Conservation (phyloP, 30 jellyfish, hydroid and myxozoan species). For the Hydractinia echinata region DNA sequence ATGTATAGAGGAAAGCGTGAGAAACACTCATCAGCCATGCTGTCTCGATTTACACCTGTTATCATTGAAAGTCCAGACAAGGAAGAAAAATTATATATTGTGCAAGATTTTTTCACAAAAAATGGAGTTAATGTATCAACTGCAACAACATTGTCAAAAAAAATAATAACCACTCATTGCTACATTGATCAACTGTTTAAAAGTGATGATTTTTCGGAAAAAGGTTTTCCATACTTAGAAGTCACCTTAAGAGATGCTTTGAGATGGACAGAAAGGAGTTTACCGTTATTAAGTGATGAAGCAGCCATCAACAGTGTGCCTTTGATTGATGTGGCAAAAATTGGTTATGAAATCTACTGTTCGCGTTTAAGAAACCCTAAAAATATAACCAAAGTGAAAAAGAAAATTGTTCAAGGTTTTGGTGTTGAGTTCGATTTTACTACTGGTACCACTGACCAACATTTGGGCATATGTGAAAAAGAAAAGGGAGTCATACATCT, state of each 20-base stretch:
- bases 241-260: background rate
- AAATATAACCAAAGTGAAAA: no score
- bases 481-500: no score
- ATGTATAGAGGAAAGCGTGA: constrained; percentile 13
- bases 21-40: background rate
- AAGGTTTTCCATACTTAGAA: constrained; percentile 5
- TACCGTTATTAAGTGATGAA: background rate
- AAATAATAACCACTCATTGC: background rate
- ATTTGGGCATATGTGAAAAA: no score
- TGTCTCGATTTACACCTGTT: constrained; percentile 15
- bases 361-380: no score
- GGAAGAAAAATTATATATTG: background rate
- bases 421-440: no score
- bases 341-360: no score
- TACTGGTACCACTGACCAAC: no score
- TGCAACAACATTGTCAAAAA: background rate
- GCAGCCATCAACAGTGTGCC: no score
- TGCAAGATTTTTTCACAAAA: background rate
- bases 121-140: background rate
- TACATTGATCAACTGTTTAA: background rate
- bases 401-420: no score
- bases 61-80: background rate
- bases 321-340: no score
- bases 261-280: background rate
- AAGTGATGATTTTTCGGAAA: background rate